phyloP scores from a whole-genome alignment of 2,888 invertebrate genomes.

The Sinotaia quadrata region DNA sequence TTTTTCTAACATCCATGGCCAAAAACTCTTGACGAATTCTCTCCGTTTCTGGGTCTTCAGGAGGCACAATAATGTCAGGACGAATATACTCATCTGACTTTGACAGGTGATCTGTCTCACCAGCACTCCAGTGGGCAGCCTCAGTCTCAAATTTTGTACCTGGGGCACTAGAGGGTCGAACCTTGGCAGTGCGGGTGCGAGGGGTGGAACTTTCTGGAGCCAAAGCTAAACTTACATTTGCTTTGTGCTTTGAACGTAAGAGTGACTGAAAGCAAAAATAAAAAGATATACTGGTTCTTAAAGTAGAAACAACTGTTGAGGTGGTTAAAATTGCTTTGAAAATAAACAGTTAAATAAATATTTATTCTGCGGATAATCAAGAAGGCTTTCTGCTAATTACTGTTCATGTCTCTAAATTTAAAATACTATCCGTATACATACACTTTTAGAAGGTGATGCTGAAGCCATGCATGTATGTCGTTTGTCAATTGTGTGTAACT shows the following conservation, averaged over 20 bases:
- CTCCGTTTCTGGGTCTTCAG: constrained; percentile 50
- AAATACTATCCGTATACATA: too few relatives aligned
- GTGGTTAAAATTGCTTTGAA: too few relatives aligned
- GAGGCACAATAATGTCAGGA: constrained; percentile 44
- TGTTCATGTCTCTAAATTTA: too few relatives aligned
- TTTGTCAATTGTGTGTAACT: too few relatives aligned
- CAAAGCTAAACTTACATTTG: constrained; percentile 59
- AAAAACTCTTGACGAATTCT: constrained; percentile 45
- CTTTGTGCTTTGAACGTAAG: constrained; percentile 59
- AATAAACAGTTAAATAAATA: too few relatives aligned
- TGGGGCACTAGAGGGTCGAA: constrained; percentile 65
- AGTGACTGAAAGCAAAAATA: constrained; percentile 55
- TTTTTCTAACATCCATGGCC: constrained; percentile 40
- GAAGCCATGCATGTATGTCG: too few relatives aligned
- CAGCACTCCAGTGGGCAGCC: constrained; percentile 53
- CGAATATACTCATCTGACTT: constrained; percentile 39
- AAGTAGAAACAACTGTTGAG: too few relatives aligned
- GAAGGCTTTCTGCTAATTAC: too few relatives aligned
- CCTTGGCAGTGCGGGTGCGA: constrained; percentile 48
- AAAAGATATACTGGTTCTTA: too few relatives aligned
- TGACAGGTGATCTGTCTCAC: constrained; percentile 51
- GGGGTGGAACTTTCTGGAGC: constrained; percentile 27
- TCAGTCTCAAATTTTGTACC: constrained; percentile 54
- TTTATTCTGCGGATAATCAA: too few relatives aligned
- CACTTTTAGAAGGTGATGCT: too few relatives aligned